Evolutionary conservation across 1,140 invertebrate genomes (phyloP).

Genomic region (Hylaeus anthracinus): DNA sequence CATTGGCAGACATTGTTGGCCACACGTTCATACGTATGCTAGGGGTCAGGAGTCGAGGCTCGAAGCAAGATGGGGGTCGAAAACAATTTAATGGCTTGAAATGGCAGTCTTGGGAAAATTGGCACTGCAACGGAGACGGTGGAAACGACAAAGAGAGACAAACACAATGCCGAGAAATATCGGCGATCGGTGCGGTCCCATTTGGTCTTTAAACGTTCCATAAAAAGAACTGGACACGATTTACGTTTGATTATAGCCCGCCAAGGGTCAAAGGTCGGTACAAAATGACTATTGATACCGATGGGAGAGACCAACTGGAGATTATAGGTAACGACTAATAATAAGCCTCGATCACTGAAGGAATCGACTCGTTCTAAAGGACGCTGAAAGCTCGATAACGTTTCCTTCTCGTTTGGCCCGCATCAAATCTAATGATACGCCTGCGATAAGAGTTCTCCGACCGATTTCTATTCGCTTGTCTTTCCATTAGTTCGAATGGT

Average conservation of each 20-base stretch:
- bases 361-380: conserved; percentile 38
- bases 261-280: conserved; percentile 74
- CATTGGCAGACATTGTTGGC: not conserved
- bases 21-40: conserved; percentile 9
- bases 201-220: conserved; percentile 71
- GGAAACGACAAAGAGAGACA: conserved; percentile 26
- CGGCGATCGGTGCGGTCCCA: conserved; percentile 51
- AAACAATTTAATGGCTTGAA: conserved; percentile 63
- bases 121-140: conserved; percentile 39
- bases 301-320: conserved; percentile 67
- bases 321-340: conserved; percentile 78
- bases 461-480: not conserved
- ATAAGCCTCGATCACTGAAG: conserved; percentile 54
- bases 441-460: not conserved
- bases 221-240: conserved; percentile 76
- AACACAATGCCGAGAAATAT: conserved; percentile 14
- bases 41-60: conserved; percentile 48
- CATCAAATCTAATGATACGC: not conserved
- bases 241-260: conserved; percentile 73
- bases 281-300: conserved; percentile 71
- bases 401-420: not conserved
- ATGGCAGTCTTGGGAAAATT: conserved; percentile 63
- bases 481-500: not conserved
- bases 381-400: conserved; percentile 20
- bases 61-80: conserved; percentile 43